Evolutionary conservation across 30 jellyfish, hydroid and myxozoan genomes (phyloP), one percentile per base, ranked within the genome.

Genomic region (Aurelia sp.): DNA sequence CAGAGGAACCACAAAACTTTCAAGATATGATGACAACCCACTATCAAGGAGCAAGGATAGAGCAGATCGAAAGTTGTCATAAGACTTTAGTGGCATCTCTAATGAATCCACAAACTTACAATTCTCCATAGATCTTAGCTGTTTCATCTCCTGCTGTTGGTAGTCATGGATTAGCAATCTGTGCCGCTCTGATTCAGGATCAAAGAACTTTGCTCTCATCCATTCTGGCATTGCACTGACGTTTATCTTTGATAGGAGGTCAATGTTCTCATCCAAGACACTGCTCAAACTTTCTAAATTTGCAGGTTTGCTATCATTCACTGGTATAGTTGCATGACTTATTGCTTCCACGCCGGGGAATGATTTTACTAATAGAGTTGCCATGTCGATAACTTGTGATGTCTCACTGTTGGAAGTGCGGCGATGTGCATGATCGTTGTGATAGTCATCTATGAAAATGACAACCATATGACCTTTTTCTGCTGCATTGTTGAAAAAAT

Each of bases 31-130:
- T 21, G 67, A 71, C 37, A 71, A 48, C 12, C 82, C 82, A 51
- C 4, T 21, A 15, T 40, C 15, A 71, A 71, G 65, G 31, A 71
- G 52, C 27, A 21, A 21, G 37, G 52, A 8, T 19, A 31, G 50
- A 11, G 82, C 82, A 31, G 82, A 13, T 23, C 52, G 67, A 37
- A 71, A 18, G 30, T 71, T 44, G 58, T 71, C 82, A 71, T 40
- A 40, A 8, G 66, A 71, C 30, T 71, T 71, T 37, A 71, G 67
- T 71, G 85, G 85, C 48, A 74, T 51, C 73, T 74, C 85, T 13
- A 74, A 18, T 16, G 72, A 62, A 40, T 62, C 72, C 20, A 62
- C 72, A n/a, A 62, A 41, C 72, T 62, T 62, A 41, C 72, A 62
- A 40, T 62, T 62, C 13, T 62, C 72, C 72, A 62, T 10, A 62